Conservation (phyloP, 2,113 vertebrate species). For the Zingel zingel region DNA sequence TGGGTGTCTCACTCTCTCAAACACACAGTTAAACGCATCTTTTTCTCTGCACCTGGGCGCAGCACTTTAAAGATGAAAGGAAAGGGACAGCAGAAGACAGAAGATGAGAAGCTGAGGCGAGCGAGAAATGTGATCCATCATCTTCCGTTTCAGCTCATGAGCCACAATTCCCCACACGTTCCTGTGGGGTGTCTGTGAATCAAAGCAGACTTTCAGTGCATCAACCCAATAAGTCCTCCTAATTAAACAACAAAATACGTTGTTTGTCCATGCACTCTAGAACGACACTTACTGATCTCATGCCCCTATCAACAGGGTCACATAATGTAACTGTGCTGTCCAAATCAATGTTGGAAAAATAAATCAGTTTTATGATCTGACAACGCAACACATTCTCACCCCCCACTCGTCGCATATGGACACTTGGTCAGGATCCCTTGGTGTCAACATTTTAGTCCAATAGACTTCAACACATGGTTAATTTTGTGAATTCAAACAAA, state of each 20-base stretch:
- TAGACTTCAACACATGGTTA: background rate
- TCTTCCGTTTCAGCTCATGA: constrained; percentile 44
- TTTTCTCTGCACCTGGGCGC: constrained; percentile 58
- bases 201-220: constrained; percentile 25
- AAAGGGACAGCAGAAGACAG: constrained; percentile 51
- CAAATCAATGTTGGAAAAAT: background rate
- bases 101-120: constrained; percentile 55
- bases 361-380: background rate
- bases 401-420: too few relatives aligned
- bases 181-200: constrained; percentile 23
- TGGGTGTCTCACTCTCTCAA: constrained; percentile 36
- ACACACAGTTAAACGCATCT: constrained; percentile 49
- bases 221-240: background rate
- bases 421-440: too few relatives aligned
- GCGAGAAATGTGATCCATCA: constrained; percentile 70
- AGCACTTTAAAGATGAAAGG: constrained; percentile 73
- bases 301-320: too few relatives aligned
- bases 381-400: too few relatives aligned
- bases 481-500: background rate
- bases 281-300: too few relatives aligned
- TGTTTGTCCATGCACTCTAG: too few relatives aligned
- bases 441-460: too few relatives aligned
- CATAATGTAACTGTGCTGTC: background rate
- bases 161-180: background rate
- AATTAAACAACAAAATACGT: background rate